Percentiles rank a stretch among this genome's conserved stretches.
Evolutionary conservation across 2,113 vertebrate genomes (phyloP).

Genomic region (Rhegmatorhina hoffmannsi): DNA sequence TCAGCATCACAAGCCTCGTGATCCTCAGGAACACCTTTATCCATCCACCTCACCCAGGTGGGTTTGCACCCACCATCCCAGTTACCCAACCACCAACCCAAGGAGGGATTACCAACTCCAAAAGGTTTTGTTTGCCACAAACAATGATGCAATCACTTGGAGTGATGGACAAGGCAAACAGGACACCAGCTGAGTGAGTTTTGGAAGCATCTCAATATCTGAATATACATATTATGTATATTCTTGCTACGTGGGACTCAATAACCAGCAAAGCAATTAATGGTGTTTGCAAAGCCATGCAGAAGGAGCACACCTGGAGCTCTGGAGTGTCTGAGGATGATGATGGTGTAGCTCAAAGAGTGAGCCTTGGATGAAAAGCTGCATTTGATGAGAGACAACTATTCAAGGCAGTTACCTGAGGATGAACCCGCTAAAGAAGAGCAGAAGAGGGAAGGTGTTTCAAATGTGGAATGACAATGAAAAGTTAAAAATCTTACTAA

Average conservation of each 20-base stretch:
- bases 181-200: not conserved
- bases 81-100: not conserved
- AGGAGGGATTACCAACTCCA: not conserved
- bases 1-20: not conserved
- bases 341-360: not conserved
- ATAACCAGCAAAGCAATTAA: not conserved
- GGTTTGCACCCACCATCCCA: not conserved
- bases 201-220: slow-evolving; percentile 1
- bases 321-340: not conserved
- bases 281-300: not conserved
- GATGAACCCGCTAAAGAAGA: not conserved
- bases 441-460: not conserved
- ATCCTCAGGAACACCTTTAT: not conserved
- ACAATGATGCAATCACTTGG: not conserved
- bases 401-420: not conserved
- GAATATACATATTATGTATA: too few relatives aligned
- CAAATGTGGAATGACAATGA: not conserved
- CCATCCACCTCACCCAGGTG: not conserved
- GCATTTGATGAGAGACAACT: not conserved
- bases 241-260: not conserved
- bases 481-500: not conserved
- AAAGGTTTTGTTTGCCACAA: not conserved
- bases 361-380: not conserved
- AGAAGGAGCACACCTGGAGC: accelerated
- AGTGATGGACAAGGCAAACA: not conserved